phyloP scores from a whole-genome alignment of 2,797 vertebrate species.

The Aeoliscus strigatus region DNA sequence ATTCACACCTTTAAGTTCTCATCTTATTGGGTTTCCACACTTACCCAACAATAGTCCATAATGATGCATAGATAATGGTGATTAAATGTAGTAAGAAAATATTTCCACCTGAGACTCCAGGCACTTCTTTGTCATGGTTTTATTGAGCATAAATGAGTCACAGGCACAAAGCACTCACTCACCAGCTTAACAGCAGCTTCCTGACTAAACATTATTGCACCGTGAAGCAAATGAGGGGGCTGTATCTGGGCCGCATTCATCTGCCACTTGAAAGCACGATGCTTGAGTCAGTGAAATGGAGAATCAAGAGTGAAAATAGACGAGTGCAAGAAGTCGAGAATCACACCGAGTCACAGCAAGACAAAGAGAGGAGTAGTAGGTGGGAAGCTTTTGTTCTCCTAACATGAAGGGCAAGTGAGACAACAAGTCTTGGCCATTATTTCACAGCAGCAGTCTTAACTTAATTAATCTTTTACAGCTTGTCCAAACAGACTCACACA shows the following conservation, averaged over 20 bases:
- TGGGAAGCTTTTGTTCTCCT: constrained; percentile 58
- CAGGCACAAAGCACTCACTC: constrained; percentile 2
- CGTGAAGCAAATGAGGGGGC: constrained; percentile 33
- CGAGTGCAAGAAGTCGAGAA: constrained; percentile 44
- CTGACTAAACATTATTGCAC: constrained; percentile 32
- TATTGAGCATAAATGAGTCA: constrained; percentile 17
- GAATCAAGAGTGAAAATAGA: constrained; percentile 48
- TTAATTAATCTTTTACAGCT: constrained; percentile 73
- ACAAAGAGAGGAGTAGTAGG: constrained; percentile 30
- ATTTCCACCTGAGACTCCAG: constrained; percentile 22
- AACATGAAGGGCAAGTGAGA: constrained; percentile 51
- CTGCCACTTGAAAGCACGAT: constrained; percentile 37
- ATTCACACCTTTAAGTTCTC: constrained; percentile 12
- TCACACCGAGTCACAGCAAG: constrained; percentile 16
- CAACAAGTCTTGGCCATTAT: constrained; percentile 63
- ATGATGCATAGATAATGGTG: constrained; percentile 34
- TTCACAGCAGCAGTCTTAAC: constrained; percentile 68
- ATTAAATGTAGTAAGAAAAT: constrained; percentile 20
- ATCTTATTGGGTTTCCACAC: constrained; percentile 14
- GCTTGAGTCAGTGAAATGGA: constrained; percentile 33
- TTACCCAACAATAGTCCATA: constrained; percentile 27
- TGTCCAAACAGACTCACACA: constrained; percentile 49
- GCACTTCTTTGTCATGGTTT: constrained; percentile 35
- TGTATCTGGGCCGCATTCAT: constrained; percentile 29
- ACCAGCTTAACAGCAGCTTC: constrained; percentile 25